Base-by-base conservation (phyloP, 2,113 vertebrate species). In the Girardinichthys multiradiatus region DNA sequence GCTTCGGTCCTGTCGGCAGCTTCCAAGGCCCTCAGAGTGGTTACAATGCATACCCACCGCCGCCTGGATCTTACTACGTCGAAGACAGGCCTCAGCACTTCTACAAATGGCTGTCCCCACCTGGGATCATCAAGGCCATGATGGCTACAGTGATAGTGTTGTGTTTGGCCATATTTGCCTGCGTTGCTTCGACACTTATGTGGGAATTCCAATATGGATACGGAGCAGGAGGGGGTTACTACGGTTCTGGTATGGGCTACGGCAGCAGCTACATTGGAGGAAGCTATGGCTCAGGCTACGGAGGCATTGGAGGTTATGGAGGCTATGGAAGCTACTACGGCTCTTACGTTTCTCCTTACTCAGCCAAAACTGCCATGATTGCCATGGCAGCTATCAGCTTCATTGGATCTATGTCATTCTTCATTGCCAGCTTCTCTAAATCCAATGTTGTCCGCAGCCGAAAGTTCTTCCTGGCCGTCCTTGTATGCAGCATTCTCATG, bases 171-270 rank as follows among this genome's bases (percentile, higher is more conserved):
- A 94, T 96, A 73, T 98, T 98, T 1, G 95, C 95, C 71, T 98
- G 96, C 0, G 96, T 97, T 64, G 96, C 96, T 7, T 97, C 97
- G 72, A 97, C 97, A 0, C 87, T 98, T 64, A 95, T 95, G 82
- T 98, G 96, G 96, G 95, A 97, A 13, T 94, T 95, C 13, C 91
- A 94, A 54, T 95, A 95, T 0, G 93, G 93, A 1, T 90, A 86
- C 0, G 87, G 93, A 0, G 45, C 71, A 0, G 45, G 87, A 14
- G 42, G 59, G 64, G 90, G 91, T 12, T 83, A 83, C 45, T 91
- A 87, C 14, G 91, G 93, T 1, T 82, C 86, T 4, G 89, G 92
- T 27, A 60, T 88, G 65, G 93, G 86, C 77, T 30, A 29, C 27
- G 61, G 93, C 65, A 0, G 77, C 17, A 2, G 89, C 15, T 86